Evolutionary conservation across 2,888 invertebrate genomes (phyloP).

Genomic region (Sympetrum striolatum): DNA sequence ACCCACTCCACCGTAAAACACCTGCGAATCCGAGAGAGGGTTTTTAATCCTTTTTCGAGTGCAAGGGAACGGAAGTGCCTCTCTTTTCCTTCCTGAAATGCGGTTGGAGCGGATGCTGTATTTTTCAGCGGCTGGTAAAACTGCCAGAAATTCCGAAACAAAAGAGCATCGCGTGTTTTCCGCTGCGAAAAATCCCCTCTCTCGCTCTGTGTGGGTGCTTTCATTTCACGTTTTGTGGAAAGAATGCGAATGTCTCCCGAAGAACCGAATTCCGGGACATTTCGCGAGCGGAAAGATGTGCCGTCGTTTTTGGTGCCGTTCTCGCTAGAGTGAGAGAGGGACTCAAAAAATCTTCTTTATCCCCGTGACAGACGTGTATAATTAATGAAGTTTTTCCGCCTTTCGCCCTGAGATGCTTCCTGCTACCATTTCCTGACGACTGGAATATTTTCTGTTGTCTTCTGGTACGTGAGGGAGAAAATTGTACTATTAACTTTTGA

Average conservation of each 20-base stretch:
- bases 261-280: conserved; percentile 30
- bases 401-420: too few species aligned
- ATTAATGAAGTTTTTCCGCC: too few species aligned
- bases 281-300: neutral
- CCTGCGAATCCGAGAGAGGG: neutral
- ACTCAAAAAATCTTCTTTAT: neutral
- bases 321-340: neutral
- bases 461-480: too few species aligned
- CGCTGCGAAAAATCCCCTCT: neutral
- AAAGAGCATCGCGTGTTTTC: neutral
- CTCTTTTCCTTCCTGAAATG: neutral
- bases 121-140: neutral
- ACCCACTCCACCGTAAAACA: neutral
- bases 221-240: neutral
- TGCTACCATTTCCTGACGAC: too few species aligned
- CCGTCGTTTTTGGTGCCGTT: too few species aligned
- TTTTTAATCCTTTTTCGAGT: neutral
- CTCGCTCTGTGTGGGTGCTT: neutral
- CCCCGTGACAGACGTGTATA: too few species aligned
- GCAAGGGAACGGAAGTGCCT: neutral
- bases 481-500: too few species aligned
- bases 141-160: neutral
- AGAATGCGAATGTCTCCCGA: neutral
- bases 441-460: too few species aligned
- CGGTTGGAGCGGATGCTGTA: neutral